Percentiles rank a stretch among this genome's conserved stretches.
Evolutionary conservation across 2,888 invertebrate genomes (phyloP).

Genomic region (Agonopterix subpropinquella): DNA sequence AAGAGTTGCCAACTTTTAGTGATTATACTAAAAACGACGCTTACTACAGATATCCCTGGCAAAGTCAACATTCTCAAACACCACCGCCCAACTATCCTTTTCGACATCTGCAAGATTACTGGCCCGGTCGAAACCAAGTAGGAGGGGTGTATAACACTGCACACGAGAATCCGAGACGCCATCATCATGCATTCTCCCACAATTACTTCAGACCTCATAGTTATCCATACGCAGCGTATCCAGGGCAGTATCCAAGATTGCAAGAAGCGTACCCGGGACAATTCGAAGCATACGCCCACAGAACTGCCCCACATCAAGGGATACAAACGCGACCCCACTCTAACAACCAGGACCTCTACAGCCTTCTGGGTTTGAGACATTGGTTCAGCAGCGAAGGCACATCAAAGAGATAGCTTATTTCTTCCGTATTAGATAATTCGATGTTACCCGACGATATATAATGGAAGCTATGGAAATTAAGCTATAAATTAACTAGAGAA

Average conservation of each 20-base stretch:
- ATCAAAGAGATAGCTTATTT: constrained; percentile 63
- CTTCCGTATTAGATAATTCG: constrained; percentile 50
- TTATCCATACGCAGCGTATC: constrained; percentile 28
- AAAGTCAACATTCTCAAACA: constrained; percentile 49
- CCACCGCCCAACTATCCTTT: constrained; percentile 64
- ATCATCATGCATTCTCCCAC: constrained; percentile 64
- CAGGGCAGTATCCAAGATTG: constrained; percentile 32
- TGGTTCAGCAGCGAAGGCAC: constrained; percentile 68
- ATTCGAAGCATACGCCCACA: constrained; percentile 44
- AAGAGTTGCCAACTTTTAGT: background rate
- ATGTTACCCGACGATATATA: constrained; percentile 74
- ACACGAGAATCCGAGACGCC: constrained; percentile 61
- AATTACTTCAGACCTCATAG: constrained; percentile 46
- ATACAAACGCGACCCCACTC: constrained; percentile 40
- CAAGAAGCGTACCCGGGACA: constrained; percentile 43
- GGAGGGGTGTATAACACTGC: constrained; percentile 56
- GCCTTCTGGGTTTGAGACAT: constrained; percentile 62
- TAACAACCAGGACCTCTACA: constrained; percentile 60
- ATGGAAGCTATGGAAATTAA: constrained; percentile 59
- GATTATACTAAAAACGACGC: background rate
- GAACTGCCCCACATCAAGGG: constrained; percentile 34
- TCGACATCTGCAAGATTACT: constrained; percentile 64
- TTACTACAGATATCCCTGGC: constrained; percentile 62
- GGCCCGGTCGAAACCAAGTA: constrained; percentile 53
- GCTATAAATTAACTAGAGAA: background rate